Percentiles rank a stretch among this genome's conserved stretches.
phyloP scores from a whole-genome alignment of 2,888 invertebrate species.

The Thecocarcelia acutangulata region DNA sequence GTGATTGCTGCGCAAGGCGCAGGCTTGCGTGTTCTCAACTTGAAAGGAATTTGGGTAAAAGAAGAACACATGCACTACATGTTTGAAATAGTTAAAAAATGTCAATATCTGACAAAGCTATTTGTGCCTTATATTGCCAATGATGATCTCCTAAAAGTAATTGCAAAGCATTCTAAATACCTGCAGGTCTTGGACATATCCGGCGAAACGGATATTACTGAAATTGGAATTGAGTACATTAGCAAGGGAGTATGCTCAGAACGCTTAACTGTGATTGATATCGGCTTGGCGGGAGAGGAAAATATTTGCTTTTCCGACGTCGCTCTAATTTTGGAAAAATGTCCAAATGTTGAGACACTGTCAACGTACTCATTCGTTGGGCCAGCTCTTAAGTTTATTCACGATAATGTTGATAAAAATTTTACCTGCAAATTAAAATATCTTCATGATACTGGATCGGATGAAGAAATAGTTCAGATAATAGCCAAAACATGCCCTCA shows the following conservation, averaged over 20 bases:
- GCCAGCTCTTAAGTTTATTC: constrained; percentile 83
- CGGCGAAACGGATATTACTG: constrained; percentile 87
- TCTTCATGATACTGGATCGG: constrained; percentile 86
- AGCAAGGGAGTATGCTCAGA: constrained; percentile 83
- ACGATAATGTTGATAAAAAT: constrained; percentile 82
- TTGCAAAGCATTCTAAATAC: constrained; percentile 83
- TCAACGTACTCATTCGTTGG: constrained; percentile 87
- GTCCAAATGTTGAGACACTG: constrained; percentile 85
- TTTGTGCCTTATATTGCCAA: constrained; percentile 87
- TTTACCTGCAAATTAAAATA: constrained; percentile 86
- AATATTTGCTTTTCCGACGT: constrained; percentile 86
- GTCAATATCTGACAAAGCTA: constrained; percentile 84
- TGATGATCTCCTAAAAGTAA: constrained; percentile 85
- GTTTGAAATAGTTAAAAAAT: constrained; percentile 84
- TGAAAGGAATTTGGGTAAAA: constrained; percentile 89
- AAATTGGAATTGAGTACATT: constrained; percentile 85
- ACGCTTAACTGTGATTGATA: constrained; percentile 84
- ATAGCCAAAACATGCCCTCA: constrained; percentile 85
- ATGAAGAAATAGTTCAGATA: constrained; percentile 83
- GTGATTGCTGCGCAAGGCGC: constrained; percentile 85
- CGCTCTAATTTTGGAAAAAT: constrained; percentile 84
- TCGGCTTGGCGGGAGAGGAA: constrained; percentile 87
- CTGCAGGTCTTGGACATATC: constrained; percentile 86
- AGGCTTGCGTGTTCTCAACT: constrained; percentile 85
- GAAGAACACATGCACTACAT: constrained; percentile 86